Evolutionary conservation across 2,797 vertebrate species (phyloP).

Genomic region (Nannoperca australis): DNA sequence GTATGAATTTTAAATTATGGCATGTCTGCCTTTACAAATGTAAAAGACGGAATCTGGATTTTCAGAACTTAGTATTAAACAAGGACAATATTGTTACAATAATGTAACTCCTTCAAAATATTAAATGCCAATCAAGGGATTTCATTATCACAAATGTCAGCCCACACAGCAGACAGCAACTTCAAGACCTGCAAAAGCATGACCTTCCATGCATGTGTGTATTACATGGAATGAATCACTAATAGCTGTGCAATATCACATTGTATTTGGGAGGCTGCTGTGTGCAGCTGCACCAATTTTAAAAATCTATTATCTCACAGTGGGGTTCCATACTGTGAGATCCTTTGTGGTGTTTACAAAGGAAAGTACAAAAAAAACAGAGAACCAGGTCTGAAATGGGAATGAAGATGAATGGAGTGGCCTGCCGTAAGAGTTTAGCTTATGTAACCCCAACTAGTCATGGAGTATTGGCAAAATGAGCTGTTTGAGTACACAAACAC

Average conservation of each 20-base stretch:
- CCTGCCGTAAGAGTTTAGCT: constrained; percentile 39
- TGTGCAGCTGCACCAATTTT: constrained; percentile 54
- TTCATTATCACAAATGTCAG: not conserved
- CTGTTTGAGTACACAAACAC: constrained; percentile 2
- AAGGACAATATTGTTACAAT: not conserved
- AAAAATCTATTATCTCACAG: constrained; percentile 67
- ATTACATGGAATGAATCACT: constrained; percentile 50
- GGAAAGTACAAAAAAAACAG: constrained; percentile 59
- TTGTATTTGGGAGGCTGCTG: constrained; percentile 45
- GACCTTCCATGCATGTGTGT: constrained; percentile 12
- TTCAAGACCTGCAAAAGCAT: not conserved
- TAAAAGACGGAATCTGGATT: not conserved
- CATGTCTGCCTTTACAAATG: not conserved
- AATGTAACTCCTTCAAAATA: not conserved
- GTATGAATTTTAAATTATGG: constrained; percentile 6
- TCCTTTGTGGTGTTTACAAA: constrained; percentile 75
- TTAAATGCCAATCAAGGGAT: not conserved
- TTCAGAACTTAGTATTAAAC: not conserved
- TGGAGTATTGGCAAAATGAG: constrained; percentile 23
- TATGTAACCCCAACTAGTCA: constrained; percentile 37
- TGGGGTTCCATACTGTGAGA: constrained; percentile 45
- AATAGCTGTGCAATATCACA: constrained; percentile 43
- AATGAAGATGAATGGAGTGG: constrained; percentile 72
- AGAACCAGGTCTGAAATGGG: constrained; percentile 51
- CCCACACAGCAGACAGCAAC: not conserved